Base-by-base conservation (phyloP, 2,113 vertebrate genomes). In the Silurus meridionalis region DNA sequence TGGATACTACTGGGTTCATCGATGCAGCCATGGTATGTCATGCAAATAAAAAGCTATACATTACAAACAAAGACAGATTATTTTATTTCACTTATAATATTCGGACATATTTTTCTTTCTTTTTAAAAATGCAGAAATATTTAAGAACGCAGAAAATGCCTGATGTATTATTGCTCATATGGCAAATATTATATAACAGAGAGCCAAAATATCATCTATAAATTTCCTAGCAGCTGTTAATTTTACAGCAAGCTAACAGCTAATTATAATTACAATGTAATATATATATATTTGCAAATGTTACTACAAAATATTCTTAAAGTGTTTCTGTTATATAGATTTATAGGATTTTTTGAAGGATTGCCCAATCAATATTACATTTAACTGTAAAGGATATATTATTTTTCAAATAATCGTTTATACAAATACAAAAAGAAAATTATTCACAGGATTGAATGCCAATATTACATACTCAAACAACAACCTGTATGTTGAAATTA, bases 1-100 rank as follows among this genome's bases (percentile, higher is more conserved):
- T 37, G 92, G 92, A 82, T 99, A 97, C 89, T 99, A 98, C 91
- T 98, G 96, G 95, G 94, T 98, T 86, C 97, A 99, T 91, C 96
- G 96, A 77, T 92, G 95, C 46, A 94, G 95, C 85, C 97, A 98
- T 60, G 97, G 97, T 98, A 96, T 93, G 93, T 60, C 6, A 89
- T 66, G 57, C 28, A 4, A 71, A 69, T 53, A 25, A 69, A 37
- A 69, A 21, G 67, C 55, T 4, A 25, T 57, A 61, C 11, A 28
- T 11, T 46, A 37, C 0, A 46, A 37, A 28, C 13, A 66, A 11
- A 66, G 8, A 13, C 53, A 48, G 21, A 69, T 80, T 46, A 72
- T 57, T 53, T 14, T 53, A 37, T 23, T 66, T 50, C 17, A n/a
- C 4, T 13, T 50, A 3, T 7, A 67, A 14, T 28, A 82, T 61